phyloP scores from a whole-genome alignment of 2,113 vertebrate species.

The Oenanthe melanoleuca region DNA sequence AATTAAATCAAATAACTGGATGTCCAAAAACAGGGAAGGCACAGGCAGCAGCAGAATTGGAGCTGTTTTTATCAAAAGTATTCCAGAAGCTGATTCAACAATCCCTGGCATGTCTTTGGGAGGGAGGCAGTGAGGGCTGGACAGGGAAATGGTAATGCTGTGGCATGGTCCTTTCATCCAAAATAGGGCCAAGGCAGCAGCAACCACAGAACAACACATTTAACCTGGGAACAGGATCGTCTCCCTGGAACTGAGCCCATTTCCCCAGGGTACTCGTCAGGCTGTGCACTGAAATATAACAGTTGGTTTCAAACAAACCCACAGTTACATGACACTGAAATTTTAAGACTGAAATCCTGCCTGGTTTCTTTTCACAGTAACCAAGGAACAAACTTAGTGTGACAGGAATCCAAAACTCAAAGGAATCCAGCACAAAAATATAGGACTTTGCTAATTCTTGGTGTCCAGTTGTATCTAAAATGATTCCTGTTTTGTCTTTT shows the following conservation, averaged over 20 bases:
- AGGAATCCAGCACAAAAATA: not conserved
- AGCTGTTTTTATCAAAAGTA: not conserved
- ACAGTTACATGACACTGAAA: not conserved
- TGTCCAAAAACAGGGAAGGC: not conserved
- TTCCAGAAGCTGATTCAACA: not conserved
- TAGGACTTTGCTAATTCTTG: not conserved
- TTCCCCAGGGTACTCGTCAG: not conserved
- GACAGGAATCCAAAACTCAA: not conserved
- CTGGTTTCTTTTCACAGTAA: not conserved
- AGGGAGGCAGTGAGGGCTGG: not conserved
- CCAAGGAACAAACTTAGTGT: not conserved
- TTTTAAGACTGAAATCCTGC: not conserved
- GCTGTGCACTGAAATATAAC: not conserved
- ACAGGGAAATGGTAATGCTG: not conserved
- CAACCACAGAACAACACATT: not conserved
- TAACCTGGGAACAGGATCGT: not conserved
- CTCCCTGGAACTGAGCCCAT: not conserved
- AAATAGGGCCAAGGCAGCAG: not conserved
- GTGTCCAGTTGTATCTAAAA: not conserved
- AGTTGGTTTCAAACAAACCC: slow-evolving; percentile 10
- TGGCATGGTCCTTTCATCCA: not conserved
- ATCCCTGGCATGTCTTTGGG: not conserved
- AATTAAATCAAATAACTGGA: not conserved
- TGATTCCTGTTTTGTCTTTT: not conserved
- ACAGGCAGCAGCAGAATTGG: not conserved